These are phyloP conservation scores for Agraylea sexmaculata DNA, from an alignment of 1,140 invertebrate species.

Conservation along the genomic window DNA sequence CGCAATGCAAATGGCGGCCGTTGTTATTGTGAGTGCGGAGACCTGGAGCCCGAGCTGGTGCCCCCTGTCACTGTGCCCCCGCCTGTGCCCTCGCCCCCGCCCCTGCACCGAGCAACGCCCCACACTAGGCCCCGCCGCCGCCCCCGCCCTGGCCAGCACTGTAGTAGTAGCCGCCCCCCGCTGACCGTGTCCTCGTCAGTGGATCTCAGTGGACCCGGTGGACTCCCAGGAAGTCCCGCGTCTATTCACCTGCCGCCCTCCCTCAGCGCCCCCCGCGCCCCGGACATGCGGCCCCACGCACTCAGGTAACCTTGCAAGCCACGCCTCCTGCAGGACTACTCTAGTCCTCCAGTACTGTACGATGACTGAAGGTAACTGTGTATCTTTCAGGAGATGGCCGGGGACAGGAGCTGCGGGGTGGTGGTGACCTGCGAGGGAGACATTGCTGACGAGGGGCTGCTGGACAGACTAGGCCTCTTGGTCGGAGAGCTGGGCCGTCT, in stretches of 20 bases:
- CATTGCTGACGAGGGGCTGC: conserved; percentile 36
- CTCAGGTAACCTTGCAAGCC: neutral
- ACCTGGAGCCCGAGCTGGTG: neutral
- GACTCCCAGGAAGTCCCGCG: neutral
- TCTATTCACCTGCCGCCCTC: conserved; percentile 16
- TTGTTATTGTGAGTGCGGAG: conserved; percentile 44
- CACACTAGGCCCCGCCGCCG: neutral
- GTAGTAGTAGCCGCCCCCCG: neutral
- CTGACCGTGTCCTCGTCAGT: neutral
- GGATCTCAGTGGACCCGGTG: neutral
- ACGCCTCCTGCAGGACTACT: neutral
- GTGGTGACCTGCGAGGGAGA: conserved; percentile 40
- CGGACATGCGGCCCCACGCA: neutral
- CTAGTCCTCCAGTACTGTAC: neutral
- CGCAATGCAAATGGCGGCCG: conserved; percentile 45
- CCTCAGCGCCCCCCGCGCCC: conserved; percentile 23
- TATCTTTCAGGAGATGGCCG: conserved; percentile 25
- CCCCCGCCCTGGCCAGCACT: neutral
- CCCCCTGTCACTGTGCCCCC: neutral
- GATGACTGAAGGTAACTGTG: neutral
- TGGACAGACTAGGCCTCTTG: conserved; percentile 35
- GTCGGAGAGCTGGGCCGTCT: conserved; percentile 35
- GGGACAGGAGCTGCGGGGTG: conserved; percentile 25
- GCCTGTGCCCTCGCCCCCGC: neutral
- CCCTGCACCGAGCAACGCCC: neutral